These are phyloP conservation scores for Agrilus biguttatus DNA, from an alignment of 2,888 invertebrate genomes.

Conservation along the genomic window DNA sequence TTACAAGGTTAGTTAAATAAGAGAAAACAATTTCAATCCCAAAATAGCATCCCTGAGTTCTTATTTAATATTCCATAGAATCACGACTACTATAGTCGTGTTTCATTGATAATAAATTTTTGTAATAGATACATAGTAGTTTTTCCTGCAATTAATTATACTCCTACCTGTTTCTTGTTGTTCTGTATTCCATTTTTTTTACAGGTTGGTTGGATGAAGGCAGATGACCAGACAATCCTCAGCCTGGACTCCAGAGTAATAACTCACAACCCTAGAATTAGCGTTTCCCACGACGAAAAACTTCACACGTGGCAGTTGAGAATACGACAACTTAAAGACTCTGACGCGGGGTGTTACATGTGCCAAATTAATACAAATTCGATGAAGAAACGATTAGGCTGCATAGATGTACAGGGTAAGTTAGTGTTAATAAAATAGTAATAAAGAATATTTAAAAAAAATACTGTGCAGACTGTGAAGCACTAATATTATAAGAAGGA, in stretches of 20 bases:
- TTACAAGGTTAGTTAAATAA: too few species aligned
- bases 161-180: not conserved
- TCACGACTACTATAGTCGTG: too few species aligned
- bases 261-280: constrained; percentile 57
- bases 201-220: constrained; percentile 64
- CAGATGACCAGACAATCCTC: constrained; percentile 61
- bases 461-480: too few species aligned
- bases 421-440: too few species aligned
- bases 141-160: too few species aligned
- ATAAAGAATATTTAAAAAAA: too few species aligned
- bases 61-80: too few species aligned
- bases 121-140: too few species aligned
- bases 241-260: constrained; percentile 60
- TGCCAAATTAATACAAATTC: constrained; percentile 65
- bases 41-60: too few species aligned
- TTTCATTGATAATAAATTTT: too few species aligned
- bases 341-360: constrained; percentile 67
- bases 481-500: too few species aligned
- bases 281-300: constrained; percentile 56
- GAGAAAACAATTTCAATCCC: too few species aligned
- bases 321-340: constrained; percentile 55
- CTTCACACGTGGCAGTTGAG: constrained; percentile 59
- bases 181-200: constrained; percentile 3
- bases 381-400: constrained; percentile 65
- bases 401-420: constrained; percentile 64